phyloP scores from a whole-genome alignment of 2,113 vertebrate genomes.

The Pseudorectes ferrugineus region DNA sequence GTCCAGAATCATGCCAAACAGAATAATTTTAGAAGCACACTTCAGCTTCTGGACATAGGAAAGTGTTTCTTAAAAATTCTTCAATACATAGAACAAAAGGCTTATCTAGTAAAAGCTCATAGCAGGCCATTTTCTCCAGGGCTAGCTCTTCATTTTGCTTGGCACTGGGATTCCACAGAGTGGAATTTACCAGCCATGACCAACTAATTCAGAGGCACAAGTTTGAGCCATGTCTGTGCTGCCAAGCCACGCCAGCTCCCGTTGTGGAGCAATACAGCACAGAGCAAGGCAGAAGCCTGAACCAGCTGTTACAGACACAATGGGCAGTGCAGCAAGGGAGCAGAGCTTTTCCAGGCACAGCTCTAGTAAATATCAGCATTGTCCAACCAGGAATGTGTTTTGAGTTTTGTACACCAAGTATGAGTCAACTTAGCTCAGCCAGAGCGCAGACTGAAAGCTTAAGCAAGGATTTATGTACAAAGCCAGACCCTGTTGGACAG shows the following conservation, averaged over 20 bases:
- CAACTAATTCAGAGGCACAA: not conserved
- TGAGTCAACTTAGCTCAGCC: not conserved
- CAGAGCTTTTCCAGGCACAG: not conserved
- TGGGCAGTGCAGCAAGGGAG: not conserved
- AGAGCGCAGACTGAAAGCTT: not conserved
- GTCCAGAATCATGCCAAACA: not conserved
- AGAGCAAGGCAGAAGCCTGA: not conserved
- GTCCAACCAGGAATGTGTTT: not conserved
- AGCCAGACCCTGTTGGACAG: not conserved
- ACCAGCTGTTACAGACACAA: not conserved
- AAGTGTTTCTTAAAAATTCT: not conserved
- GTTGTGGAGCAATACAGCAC: not conserved
- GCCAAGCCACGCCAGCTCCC: not conserved
- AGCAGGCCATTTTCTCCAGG: not conserved
- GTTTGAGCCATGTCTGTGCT: not conserved
- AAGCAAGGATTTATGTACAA: constrained; percentile 29
- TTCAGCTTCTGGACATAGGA: not conserved
- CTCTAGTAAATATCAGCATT: not conserved
- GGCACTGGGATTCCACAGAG: not conserved
- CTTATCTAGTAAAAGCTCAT: not conserved
- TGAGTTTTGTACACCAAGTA: not conserved
- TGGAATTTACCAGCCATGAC: not conserved
- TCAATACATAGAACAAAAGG: not conserved
- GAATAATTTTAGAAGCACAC: not conserved
- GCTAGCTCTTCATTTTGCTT: not conserved